These are phyloP conservation scores for Hydropotes inermis DNA, from an alignment of 2,113 vertebrate species.

Conservation along the genomic window DNA sequence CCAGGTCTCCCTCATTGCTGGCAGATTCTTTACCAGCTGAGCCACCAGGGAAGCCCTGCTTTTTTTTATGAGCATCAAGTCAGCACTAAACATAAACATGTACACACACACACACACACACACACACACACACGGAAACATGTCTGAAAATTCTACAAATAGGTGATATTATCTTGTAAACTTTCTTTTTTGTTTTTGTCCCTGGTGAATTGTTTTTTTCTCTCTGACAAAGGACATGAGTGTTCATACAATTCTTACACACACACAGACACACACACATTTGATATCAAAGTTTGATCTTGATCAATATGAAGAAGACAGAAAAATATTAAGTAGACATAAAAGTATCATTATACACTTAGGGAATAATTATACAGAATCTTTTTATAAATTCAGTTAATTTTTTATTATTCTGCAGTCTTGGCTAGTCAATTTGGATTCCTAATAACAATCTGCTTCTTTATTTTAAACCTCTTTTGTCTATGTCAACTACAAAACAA, in stretches of 20 bases:
- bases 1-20: too few species aligned
- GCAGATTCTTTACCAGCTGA: too few species aligned
- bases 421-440: neutral
- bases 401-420: neutral
- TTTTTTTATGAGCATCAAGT: neutral
- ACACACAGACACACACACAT: neutral
- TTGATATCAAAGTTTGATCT: neutral
- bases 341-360: neutral
- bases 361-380: neutral
- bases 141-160: neutral
- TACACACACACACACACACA: too few species aligned
- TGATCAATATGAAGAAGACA: neutral
- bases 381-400: neutral
- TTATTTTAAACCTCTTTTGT: neutral
- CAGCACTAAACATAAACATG: neutral
- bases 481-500: neutral
- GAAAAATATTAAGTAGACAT: neutral
- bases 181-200: neutral
- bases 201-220: neutral
- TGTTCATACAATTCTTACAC: neutral
- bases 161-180: neutral
- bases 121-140: neutral
- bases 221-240: neutral
- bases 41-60: neutral
- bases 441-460: neutral